Evolutionary conservation across 2,797 vertebrate genomes (phyloP).

Genomic region (Steatocranus sp.): DNA sequence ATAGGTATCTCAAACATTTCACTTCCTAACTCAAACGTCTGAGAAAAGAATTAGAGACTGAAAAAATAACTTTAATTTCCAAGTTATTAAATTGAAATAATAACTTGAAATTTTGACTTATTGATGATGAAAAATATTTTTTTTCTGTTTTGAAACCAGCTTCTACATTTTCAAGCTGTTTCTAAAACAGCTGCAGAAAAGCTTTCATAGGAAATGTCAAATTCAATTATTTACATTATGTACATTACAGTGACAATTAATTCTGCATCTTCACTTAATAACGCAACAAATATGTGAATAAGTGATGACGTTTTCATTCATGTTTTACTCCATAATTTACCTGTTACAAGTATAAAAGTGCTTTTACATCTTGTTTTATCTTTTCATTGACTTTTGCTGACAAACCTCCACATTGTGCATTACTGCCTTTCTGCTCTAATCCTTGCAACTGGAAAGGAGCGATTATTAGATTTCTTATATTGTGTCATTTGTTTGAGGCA

Average conservation of each 20-base stretch:
- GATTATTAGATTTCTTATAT: neutral
- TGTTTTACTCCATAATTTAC: neutral
- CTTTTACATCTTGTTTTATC: neutral
- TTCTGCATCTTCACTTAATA: neutral
- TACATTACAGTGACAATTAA: neutral
- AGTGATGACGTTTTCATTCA: rapidly evolving
- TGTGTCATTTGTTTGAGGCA: neutral
- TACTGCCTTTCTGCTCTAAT: neutral
- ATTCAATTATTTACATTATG: neutral
- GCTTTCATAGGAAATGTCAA: neutral
- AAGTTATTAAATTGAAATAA: neutral
- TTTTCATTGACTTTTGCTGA: neutral
- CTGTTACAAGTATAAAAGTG: neutral
- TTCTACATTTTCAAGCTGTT: neutral
- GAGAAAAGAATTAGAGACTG: neutral
- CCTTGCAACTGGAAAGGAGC: neutral
- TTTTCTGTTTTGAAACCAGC: neutral
- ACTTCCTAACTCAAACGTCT: neutral
- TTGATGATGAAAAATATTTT: rapidly evolving
- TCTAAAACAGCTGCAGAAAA: neutral
- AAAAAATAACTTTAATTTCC: neutral
- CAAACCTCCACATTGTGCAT: neutral
- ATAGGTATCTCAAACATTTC: neutral
- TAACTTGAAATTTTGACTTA: neutral
- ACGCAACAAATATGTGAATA: neutral